Base-by-base conservation (phyloP, 1,140 invertebrate genomes). In the Halesus radiatus region DNA sequence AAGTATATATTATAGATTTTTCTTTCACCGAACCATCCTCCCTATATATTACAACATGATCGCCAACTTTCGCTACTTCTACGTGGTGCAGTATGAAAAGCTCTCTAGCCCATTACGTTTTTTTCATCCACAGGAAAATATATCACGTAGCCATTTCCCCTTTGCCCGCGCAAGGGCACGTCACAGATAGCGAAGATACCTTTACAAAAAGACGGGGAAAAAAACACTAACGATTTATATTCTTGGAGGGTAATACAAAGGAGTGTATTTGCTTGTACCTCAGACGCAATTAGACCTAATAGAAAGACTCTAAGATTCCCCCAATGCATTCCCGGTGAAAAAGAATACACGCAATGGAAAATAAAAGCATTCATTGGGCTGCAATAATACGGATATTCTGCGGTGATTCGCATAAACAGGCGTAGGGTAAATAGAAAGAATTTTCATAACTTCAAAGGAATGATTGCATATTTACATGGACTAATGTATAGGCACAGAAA, bases 221-320 rank as follows among this genome's bases (percentile, higher is more conserved):
- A 72, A 72, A 72, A 52, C 45, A 72, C 68, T 20, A 72, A 72
- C 68, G 68, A 72, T 72, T 72, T 72, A 72, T 72, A 50, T 72
- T 72, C 68, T 20, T 72, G 68, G 68, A 18, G 68, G 68, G 45
- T 72, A 50, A 72, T 72, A 72, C 68, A 72, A 72, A 72, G 23
- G 68, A 72, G 68, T 72, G 68, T 72, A 72, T 72, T 72, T 72
- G 68, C 68, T 72, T 72, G 68, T 72, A 72, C 45, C 68, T 29
- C 2, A 50, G 68, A 26, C 68, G 68, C 68, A 72, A 72, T 72
- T 72, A 72, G 68, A 72, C 32, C 23, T 72, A 72, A 72, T 72
- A 72, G 68, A 72, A 72, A 29, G 37, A 45, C 15, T 52, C 45
- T 26, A 72, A 45, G 68, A 45, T 52, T 50, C 18, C 45, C 68